phyloP scores from a whole-genome alignment of 2,113 vertebrate species.

The Anser brachyrhynchus region DNA sequence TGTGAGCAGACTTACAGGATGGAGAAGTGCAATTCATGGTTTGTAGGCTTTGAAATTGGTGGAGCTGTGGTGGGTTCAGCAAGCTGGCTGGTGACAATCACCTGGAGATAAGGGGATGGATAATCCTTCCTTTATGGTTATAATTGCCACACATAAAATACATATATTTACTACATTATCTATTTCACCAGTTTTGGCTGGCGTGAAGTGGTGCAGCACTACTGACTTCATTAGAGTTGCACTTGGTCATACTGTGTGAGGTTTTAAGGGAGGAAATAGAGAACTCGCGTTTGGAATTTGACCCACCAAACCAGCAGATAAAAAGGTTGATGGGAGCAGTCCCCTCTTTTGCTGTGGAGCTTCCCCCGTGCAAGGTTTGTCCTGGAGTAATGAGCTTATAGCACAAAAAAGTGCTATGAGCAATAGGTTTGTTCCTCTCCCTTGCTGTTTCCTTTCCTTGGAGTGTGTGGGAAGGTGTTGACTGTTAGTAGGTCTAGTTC shows the following conservation, averaged over 20 bases:
- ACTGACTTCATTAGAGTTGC: not conserved
- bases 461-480: slow-evolving; percentile 37
- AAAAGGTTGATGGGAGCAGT: fast-evolving
- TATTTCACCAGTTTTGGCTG: not conserved
- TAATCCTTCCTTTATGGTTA: not conserved
- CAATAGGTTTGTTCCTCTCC: not conserved
- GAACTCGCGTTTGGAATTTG: not conserved
- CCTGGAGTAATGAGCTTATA: not conserved
- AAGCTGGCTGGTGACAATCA: not conserved
- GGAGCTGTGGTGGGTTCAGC: not conserved
- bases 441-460: not conserved
- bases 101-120: not conserved
- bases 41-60: not conserved
- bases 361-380: fast-evolving
- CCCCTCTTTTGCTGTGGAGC: fast-evolving
- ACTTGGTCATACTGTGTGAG: not conserved
- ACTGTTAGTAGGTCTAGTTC: slow-evolving; percentile 47
- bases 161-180: not conserved
- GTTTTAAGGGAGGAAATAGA: not conserved
- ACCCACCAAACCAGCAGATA: not conserved
- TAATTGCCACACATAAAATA: not conserved
- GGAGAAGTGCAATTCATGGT: not conserved
- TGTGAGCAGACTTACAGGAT: not conserved
- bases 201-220: not conserved
- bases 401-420: not conserved